Percentiles rank a stretch among this genome's conserved stretches.
phyloP scores from a whole-genome alignment of 1,140 invertebrate species.

The Ips typographus region DNA sequence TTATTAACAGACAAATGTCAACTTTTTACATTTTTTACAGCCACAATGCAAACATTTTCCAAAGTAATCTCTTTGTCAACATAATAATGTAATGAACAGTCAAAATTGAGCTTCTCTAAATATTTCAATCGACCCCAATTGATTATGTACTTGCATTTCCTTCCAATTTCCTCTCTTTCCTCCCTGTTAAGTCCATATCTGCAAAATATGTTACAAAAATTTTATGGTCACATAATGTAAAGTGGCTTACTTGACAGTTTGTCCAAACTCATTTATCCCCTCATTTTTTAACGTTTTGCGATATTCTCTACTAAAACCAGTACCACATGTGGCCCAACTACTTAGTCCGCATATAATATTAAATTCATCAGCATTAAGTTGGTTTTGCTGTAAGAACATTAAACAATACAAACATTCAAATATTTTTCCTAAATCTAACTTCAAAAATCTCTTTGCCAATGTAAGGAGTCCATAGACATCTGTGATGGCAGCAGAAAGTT shows the following conservation, averaged over 20 bases:
- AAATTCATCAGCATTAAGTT: conserved; percentile 68
- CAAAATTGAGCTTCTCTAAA: conserved; percentile 61
- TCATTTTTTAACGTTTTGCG: conserved; percentile 19
- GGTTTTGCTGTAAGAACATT: conserved; percentile 53
- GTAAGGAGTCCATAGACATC: conserved; percentile 70
- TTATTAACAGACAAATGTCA: no score
- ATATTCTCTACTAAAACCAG: conserved; percentile 55
- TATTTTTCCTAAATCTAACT: conserved; percentile 41
- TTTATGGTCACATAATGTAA: neutral
- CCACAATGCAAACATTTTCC: conserved; percentile 69
- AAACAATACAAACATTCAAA: no score
- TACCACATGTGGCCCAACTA: conserved; percentile 83
- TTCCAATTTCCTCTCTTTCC: conserved; percentile 65
- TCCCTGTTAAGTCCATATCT: conserved; percentile 45
- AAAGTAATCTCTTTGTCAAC: conserved; percentile 64
- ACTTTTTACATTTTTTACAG: neutral
- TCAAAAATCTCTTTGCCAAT: conserved; percentile 65
- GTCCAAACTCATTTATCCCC: conserved; percentile 13
- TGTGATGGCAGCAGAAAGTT: conserved; percentile 87
- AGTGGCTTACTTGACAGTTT: no score
- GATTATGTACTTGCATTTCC: conserved; percentile 72
- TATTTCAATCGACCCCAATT: conserved; percentile 73
- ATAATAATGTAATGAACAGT: conserved; percentile 65
- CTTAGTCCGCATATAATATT: conserved; percentile 74
- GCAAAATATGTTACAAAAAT: conserved; percentile 12